Conservation (phyloP, 2,888 invertebrate species). For the Colletes collaris region DNA sequence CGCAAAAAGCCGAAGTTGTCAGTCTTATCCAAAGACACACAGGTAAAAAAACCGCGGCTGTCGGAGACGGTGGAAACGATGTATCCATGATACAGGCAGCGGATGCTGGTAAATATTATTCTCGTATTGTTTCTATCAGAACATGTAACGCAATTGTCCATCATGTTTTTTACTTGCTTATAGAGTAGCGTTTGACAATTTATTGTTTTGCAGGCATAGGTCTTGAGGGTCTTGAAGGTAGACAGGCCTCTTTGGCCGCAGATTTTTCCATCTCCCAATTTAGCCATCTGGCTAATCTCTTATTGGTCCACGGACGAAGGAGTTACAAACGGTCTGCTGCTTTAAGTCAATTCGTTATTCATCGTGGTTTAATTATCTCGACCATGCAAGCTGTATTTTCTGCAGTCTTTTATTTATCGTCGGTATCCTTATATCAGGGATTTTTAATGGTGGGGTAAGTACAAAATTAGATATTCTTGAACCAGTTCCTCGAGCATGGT, state of each 20-base stretch:
- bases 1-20: conserved; percentile 89
- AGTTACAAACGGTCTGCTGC: conserved; percentile 98
- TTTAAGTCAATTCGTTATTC: conserved; percentile 98
- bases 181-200: not conserved
- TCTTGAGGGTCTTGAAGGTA: conserved; percentile 95
- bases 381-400: conserved; percentile 99
- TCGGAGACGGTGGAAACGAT: conserved; percentile 89
- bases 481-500: not conserved
- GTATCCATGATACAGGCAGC: conserved; percentile 89
- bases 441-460: conserved; percentile 97
- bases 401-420: conserved; percentile 99
- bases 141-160: no score
- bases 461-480: not conserved
- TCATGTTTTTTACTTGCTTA: not conserved
- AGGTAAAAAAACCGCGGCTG: conserved; percentile 85
- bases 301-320: conserved; percentile 96
- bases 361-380: conserved; percentile 98
- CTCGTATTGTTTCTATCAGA: conserved; percentile 11
- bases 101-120: conserved; percentile 83
- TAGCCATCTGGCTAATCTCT: conserved; percentile 90
- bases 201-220: conserved; percentile 87
- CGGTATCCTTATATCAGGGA: conserved; percentile 99
- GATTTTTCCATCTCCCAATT: conserved; percentile 98
- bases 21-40: conserved; percentile 87
- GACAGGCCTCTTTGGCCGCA: conserved; percentile 97